phyloP scores from a whole-genome alignment of 2,888 invertebrate genomes.

The Idaea straminata region DNA sequence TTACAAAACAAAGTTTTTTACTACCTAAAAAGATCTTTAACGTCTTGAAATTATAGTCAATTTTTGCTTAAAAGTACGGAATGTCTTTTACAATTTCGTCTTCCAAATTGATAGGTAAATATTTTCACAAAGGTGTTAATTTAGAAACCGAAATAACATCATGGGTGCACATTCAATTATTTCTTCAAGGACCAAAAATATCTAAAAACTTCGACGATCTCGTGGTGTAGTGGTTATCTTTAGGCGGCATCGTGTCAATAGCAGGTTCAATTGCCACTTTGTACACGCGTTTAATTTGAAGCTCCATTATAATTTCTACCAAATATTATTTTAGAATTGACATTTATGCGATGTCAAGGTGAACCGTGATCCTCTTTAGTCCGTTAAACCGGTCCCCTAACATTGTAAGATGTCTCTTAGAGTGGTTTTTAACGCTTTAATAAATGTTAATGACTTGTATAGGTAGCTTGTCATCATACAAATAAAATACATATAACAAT shows the following conservation, averaged over 20 bases:
- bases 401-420: slow-evolving; percentile 24
- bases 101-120: slow-evolving; percentile 6
- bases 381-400: slow-evolving; percentile 45
- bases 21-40: neutral
- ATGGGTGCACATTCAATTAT: slow-evolving; percentile 14
- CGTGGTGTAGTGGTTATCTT: neutral
- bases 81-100: neutral
- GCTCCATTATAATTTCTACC: slow-evolving; percentile 10
- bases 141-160: slow-evolving; percentile 30
- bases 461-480: slow-evolving; percentile 1
- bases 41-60: neutral
- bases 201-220: neutral
- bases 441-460: slow-evolving; percentile 4
- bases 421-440: slow-evolving; percentile 5
- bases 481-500: neutral
- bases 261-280: neutral
- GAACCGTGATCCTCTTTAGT: slow-evolving; percentile 37
- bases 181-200: slow-evolving; percentile 5
- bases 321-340: slow-evolving; percentile 32
- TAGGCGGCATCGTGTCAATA: neutral
- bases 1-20: neutral
- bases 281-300: neutral
- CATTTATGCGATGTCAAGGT: slow-evolving; percentile 57
- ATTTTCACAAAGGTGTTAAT: slow-evolving; percentile 32
- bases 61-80: neutral